Evolutionary conservation across 2,888 invertebrate species (phyloP).

Genomic region (Chymomyza fuscimana): DNA sequence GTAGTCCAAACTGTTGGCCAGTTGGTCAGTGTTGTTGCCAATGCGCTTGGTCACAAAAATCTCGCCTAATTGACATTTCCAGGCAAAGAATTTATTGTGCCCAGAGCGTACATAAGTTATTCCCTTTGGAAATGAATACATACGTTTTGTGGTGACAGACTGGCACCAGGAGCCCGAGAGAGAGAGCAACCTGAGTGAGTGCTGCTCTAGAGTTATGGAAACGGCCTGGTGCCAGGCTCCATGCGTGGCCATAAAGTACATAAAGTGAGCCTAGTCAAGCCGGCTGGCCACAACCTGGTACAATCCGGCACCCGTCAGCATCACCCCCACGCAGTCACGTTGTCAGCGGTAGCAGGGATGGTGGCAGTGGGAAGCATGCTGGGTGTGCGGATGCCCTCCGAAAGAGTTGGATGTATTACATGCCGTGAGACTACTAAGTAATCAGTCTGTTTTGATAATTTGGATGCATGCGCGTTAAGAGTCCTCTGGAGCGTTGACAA

Average conservation of each 20-base stretch:
- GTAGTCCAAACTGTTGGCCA: constrained; percentile 1
- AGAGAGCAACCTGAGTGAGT: constrained; percentile 17
- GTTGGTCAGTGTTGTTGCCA: neutral
- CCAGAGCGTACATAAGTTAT: constrained; percentile 79
- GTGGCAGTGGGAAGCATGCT: too few relatives aligned
- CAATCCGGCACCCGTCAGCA: neutral
- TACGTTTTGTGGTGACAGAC: constrained; percentile 42
- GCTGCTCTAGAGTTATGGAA: constrained; percentile 54
- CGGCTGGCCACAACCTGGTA: constrained; percentile 20
- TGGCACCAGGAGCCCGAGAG: constrained; percentile 45
- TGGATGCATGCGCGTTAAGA: too few relatives aligned
- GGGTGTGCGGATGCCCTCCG: too few relatives aligned
- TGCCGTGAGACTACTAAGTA: too few relatives aligned
- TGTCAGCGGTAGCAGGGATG: too few relatives aligned
- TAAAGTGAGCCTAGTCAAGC: constrained; percentile 28
- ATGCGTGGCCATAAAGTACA: constrained; percentile 71
- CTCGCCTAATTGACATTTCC: constrained; percentile 79
- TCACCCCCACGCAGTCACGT: constrained; percentile 1
- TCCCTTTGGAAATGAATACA: constrained; percentile 79
- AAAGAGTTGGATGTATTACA: too few relatives aligned
- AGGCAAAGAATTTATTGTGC: constrained; percentile 79
- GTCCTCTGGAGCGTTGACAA: too few relatives aligned
- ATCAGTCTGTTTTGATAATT: too few relatives aligned
- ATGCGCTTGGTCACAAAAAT: constrained; percentile 28
- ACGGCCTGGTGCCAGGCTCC: constrained; percentile 42